Base-by-base conservation (phyloP, 1,140 invertebrate genomes). In the Drosophila equinoxialis region DNA sequence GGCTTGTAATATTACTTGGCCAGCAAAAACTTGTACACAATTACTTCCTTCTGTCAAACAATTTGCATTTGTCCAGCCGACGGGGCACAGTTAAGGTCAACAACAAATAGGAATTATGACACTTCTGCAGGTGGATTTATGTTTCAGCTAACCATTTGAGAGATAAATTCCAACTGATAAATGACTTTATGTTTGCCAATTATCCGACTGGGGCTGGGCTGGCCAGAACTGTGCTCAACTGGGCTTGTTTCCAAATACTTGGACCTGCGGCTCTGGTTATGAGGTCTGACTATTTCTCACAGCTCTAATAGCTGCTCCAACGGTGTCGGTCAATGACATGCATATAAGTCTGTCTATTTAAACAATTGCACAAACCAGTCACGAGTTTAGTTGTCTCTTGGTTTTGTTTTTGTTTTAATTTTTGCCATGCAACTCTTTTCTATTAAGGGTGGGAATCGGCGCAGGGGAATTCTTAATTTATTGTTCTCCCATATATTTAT, bases 301-400 rank as follows among this genome's bases (percentile, higher is more conserved):
- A 55, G 65, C 71, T 75, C 63, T 60, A 58, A 41, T 48, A 20
- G 13, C 45, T 10, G 20, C 10, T 10, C 45, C 23, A 51, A 51
- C 45, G 45, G 45, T 51, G 45, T n/a, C 75, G 80, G 80, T 86
- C 82, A 74, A 87, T 86, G 82, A 87, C 83, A 76, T 77, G 79
- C 68, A 63, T 23, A 26, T 26, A 62, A 67, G 45, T 35, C 58
- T 63, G 70, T 57, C 8, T 51, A 23, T 23, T 51, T 23, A 20
- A 51, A 51, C 58, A 35, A 74, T 82, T 69, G 41, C 45, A 58
- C 51, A 83, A 68, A 48, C 81, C 62, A 61, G 81, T 83, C 81
- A 83, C 81, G 81, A 81, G 80, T 70, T 81, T 23, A 51, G 17
- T 20, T 11, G 17, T 51, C 17, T 51, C 45, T 20, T 51, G 45